Conservation (phyloP, 1,140 invertebrate genomes). For the Solenopsis invicta region DNA sequence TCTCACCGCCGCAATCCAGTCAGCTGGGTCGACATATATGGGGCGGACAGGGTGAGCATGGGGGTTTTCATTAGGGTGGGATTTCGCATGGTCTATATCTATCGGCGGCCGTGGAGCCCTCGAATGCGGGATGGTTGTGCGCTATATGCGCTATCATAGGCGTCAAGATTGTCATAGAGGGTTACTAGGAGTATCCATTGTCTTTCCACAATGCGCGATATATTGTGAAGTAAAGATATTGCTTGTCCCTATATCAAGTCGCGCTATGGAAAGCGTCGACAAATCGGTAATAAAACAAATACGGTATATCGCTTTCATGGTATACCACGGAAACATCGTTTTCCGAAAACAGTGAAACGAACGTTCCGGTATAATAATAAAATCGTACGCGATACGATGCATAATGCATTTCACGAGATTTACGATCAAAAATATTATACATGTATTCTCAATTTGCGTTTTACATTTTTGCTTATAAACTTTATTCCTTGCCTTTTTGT, state of each 20-base stretch:
- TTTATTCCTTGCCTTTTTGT: constrained; percentile 3
- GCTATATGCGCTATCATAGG: constrained; percentile 45
- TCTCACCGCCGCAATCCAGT: constrained; percentile 66
- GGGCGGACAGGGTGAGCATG: constrained; percentile 49
- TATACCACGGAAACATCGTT: not conserved
- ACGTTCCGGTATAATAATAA: not conserved
- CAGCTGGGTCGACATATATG: constrained; percentile 62
- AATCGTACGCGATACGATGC: not conserved
- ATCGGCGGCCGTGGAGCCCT: constrained; percentile 44
- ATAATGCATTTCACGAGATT: not conserved
- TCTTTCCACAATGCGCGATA: constrained; percentile 50
- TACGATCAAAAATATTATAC: not conserved
- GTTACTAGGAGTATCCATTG: constrained; percentile 60
- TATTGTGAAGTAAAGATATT: constrained; percentile 45
- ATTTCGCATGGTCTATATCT: constrained; percentile 61
- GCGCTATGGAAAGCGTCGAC: constrained; percentile 1
- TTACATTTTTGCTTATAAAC: not conserved
- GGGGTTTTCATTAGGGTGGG: constrained; percentile 63
- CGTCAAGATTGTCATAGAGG: constrained; percentile 57
- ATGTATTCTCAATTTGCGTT: not conserved
- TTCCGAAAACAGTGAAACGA: not conserved
- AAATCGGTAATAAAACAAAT: constrained; percentile 51
- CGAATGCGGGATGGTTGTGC: constrained; percentile 41
- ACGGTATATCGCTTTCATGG: not conserved
- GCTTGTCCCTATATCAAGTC: constrained; percentile 22